Conservation (phyloP, 2,888 invertebrate genomes). For the Sericinus montela region DNA sequence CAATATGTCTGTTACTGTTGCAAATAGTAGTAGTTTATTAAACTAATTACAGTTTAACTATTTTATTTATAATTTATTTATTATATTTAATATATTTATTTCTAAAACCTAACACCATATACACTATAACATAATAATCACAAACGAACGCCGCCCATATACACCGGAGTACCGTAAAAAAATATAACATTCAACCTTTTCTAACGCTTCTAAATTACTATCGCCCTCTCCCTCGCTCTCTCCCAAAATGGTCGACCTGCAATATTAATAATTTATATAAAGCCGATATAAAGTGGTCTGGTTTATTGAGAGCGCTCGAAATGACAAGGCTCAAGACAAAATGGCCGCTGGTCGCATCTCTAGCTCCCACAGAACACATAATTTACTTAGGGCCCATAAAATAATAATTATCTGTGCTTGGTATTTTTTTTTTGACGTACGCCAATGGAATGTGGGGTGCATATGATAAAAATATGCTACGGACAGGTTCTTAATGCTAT, state of each 20-base stretch:
- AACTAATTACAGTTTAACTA: no score
- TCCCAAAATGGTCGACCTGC: conserved; percentile 42
- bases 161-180: conserved; percentile 42
- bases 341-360: conserved; percentile 25
- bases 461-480: conserved; percentile 20
- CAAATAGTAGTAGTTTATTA: no score
- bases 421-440: conserved; percentile 43
- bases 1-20: no score
- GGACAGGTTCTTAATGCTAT: not conserved
- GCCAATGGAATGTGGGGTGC: conserved; percentile 41
- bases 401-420: conserved; percentile 62
- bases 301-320: conserved; percentile 6
- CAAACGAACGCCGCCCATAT: conserved; percentile 48
- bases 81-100: no score
- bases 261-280: conserved; percentile 52
- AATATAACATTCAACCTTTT: conserved; percentile 33
- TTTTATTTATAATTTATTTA: no score
- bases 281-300: conserved; percentile 38
- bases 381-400: conserved; percentile 62
- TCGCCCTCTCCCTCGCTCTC: conserved; percentile 35
- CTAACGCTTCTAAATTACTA: conserved; percentile 47
- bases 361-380: conserved; percentile 43
- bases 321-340: conserved; percentile 25
- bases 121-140: conserved; percentile 47
- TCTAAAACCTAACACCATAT: conserved; percentile 35